Evolutionary conservation across 1,140 invertebrate genomes (phyloP).

Genomic region (Aphaenogaster rudis): DNA sequence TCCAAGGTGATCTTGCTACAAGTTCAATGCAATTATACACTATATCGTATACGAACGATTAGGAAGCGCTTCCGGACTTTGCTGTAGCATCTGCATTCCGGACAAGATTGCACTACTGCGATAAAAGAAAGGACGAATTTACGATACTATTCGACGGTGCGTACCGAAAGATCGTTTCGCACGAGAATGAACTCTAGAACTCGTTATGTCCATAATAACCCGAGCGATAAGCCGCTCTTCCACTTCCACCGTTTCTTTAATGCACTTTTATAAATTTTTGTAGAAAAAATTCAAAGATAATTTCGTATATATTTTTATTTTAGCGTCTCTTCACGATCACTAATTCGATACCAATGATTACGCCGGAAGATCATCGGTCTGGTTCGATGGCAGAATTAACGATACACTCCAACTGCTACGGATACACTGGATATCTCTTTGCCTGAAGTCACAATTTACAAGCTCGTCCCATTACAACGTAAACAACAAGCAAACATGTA

Average conservation of each 20-base stretch:
- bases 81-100: background rate
- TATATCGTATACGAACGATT: background rate
- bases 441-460: slow-evolving; percentile 8
- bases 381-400: background rate
- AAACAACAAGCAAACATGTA: background rate
- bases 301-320: background rate
- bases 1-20: slow-evolving; percentile 15
- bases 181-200: background rate
- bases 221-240: background rate
- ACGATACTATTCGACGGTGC: background rate
- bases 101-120: background rate
- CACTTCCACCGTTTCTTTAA: background rate
- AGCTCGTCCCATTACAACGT: background rate
- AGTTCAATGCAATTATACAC: background rate
- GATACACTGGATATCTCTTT: background rate
- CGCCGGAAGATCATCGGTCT: background rate
- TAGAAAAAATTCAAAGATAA: background rate
- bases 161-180: background rate
- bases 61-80: background rate
- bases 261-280: slow-evolving; percentile 11
- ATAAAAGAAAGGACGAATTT: slow-evolving; percentile 2
- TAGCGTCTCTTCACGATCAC: background rate
- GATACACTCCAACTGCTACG: background rate
- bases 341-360: background rate
- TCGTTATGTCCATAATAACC: background rate